Base-by-base conservation (phyloP, 2,888 invertebrate species). In the Lepidochrysops patricia region DNA sequence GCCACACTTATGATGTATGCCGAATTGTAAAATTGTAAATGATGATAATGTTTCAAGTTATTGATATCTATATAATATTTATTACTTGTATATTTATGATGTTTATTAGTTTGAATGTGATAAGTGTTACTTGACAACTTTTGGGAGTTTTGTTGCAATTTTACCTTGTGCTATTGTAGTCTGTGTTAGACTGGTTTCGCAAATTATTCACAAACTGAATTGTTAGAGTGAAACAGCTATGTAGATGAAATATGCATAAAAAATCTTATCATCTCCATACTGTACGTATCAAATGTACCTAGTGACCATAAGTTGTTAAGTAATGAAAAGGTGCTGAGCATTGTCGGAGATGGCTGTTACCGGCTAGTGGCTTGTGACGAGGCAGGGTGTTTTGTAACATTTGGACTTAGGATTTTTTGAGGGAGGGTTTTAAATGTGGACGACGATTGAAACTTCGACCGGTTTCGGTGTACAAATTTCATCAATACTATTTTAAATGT, bases 91-190 rank as follows among this genome's bases (percentile, higher is more conserved):
- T 68, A 67, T 67, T 66, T 68, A 67, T 68, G 68, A 64, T 64
- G 69, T 67, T 69, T 70, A 64, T 78, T 82, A 79, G 78, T 77
- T 77, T 77, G 79, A 82, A 80, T 86, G 86, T 87, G 87, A 85
- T 86, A 80, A 78, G 76, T 76, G 73, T 75, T 72, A 69, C 77
- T 80, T 77, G 72, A 77, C 81, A 77, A 80, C 75, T 79, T 70
- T 66, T 62, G 79, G 71, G 72, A 72, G 74, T 75, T 75, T 60
- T 61, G 61, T 32, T 52, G 63, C 43, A 61, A 59, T 54, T 50
- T 60, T 52, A 50, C 37, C 48, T 4, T 7, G 9, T 19, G 3
- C 29, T 29, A 43, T 43, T 19, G 7, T 43, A 19, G 9, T 23
- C 43, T 23, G 19, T 12, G 12, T 13, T 13, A 37, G 13, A 13